Evolutionary conservation across 1,140 invertebrate species (phyloP).

Genomic region (Venturia canescens): DNA sequence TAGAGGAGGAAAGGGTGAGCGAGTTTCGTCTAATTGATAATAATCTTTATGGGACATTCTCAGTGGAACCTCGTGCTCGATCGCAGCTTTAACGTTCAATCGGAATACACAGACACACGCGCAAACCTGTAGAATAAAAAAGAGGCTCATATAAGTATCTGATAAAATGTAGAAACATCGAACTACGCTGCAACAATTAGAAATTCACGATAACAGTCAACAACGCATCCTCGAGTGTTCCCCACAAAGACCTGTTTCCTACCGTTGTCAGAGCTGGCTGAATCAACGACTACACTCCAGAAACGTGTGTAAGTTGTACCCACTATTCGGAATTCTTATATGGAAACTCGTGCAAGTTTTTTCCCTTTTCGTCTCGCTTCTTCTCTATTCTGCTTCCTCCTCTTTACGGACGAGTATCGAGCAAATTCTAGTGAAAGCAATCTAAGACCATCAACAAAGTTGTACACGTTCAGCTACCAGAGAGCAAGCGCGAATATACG

Average conservation of each 20-base stretch:
- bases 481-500: background rate
- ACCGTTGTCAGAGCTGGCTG: background rate
- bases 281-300: conserved; percentile 2
- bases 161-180: conserved; percentile 25
- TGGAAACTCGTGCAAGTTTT: conserved; percentile 21
- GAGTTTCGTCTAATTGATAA: conserved; percentile 28
- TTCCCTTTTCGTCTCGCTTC: background rate
- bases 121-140: background rate
- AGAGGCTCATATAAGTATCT: conserved; percentile 12
- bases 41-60: conserved; percentile 19
- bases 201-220: conserved; percentile 15
- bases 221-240: background rate
- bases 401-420: background rate
- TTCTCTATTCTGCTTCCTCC: background rate
- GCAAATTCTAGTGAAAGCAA: conserved; percentile 15
- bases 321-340: conserved; percentile 24
- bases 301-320: conserved; percentile 3
- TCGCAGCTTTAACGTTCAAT: background rate
- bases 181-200: background rate
- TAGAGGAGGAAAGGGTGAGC: background rate
- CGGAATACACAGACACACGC: background rate
- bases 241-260: conserved; percentile 18
- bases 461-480: conserved; percentile 9
- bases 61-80: background rate
- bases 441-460: conserved; percentile 20